Conservation (phyloP, 2,797 vertebrate species). For the Prunella strophiata region DNA sequence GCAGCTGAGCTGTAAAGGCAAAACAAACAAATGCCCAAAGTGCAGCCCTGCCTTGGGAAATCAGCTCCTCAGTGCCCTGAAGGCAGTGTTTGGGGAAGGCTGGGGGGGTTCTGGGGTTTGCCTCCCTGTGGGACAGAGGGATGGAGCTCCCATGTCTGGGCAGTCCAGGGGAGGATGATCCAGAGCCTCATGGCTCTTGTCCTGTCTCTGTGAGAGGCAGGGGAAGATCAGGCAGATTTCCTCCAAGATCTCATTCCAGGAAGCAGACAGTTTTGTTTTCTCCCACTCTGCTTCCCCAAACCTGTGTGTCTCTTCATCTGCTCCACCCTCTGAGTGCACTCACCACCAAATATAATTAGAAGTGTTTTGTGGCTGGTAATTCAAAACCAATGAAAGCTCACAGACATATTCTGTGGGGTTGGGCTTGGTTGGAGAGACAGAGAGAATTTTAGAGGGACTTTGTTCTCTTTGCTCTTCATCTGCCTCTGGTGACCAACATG, state of each 20-base stretch:
- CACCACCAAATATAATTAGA: not conserved
- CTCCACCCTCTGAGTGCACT: not conserved
- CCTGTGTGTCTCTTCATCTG: not conserved
- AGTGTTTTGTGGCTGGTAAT: not conserved
- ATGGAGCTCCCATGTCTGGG: fast-evolving
- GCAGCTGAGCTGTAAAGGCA: not conserved
- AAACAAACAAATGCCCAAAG: not conserved
- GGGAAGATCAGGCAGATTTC: not conserved
- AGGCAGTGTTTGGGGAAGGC: not conserved
- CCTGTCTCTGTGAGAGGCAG: not conserved
- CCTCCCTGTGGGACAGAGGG: not conserved
- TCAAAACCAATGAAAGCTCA: not conserved
- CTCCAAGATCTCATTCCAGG: not conserved
- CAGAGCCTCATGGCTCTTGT: not conserved
- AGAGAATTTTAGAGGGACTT: not conserved
- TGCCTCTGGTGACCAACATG: not conserved
- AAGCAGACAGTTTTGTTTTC: not conserved
- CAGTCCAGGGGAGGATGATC: not conserved
- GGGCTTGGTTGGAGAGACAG: not conserved
- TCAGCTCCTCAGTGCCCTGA: not conserved
- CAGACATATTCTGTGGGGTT: fast-evolving
- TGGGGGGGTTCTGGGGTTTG: not conserved
- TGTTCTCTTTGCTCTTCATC: not conserved
- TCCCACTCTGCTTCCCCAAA: not conserved
- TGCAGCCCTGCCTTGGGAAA: not conserved